Percentiles rank a stretch among this genome's conserved stretches.
Conservation (phyloP, 2,113 vertebrate species). For the Epinephelus moara region DNA sequence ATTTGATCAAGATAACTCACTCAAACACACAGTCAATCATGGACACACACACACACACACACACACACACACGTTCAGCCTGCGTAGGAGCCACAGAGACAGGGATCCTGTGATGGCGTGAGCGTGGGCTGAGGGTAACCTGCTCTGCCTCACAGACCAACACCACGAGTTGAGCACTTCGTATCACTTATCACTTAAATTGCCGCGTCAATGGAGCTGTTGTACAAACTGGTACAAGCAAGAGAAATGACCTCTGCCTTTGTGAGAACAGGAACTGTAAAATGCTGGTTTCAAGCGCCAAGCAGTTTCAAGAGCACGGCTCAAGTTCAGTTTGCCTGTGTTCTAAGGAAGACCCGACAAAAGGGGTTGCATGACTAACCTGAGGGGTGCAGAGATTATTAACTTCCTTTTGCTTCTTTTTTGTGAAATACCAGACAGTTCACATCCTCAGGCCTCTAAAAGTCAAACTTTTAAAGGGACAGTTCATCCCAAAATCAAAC, state of each 20-base stretch:
- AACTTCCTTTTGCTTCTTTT: background rate
- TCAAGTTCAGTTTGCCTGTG: background rate
- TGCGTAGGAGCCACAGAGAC: constrained; percentile 44
- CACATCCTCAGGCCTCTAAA: background rate
- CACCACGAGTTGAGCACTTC: constrained; percentile 46
- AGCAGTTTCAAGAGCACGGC: background rate
- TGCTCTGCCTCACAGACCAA: constrained; percentile 45
- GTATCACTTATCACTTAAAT: constrained; percentile 65
- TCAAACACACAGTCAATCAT: constrained; percentile 34
- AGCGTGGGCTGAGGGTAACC: constrained; percentile 59
- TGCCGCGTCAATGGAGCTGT: constrained; percentile 42
- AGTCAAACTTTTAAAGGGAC: background rate
- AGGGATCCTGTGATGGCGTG: constrained; percentile 36
- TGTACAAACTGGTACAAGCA: constrained; percentile 36
- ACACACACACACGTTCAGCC: constrained; percentile 11
- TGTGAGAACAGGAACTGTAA: constrained; percentile 14
- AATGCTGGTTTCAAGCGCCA: background rate
- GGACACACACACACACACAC: background rate
- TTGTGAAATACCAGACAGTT: background rate
- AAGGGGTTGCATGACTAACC: background rate
- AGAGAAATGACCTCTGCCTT: constrained; percentile 39
- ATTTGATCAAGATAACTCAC: constrained; percentile 64
- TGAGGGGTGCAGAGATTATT: background rate
- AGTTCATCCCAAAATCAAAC: too few relatives aligned
- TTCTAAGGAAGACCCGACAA: background rate